Base-by-base conservation (phyloP, 64 coral and sea anemone genomes). In the Exaiptasia diaphana region DNA sequence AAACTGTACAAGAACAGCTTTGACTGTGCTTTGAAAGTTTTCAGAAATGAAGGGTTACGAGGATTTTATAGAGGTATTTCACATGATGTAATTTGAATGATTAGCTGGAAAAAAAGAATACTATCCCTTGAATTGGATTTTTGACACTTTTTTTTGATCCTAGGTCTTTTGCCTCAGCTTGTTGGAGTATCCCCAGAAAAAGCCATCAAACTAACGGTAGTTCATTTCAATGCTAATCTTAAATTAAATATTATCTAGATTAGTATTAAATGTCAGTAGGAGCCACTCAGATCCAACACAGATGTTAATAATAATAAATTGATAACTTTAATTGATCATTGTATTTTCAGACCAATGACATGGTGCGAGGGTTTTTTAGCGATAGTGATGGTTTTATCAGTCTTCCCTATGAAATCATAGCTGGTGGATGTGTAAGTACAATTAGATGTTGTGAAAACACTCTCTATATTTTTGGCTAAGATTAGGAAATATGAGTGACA, bases 171-270 rank as follows among this genome's bases (percentile, higher is more conserved):
- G 21, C 94, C 94, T 1, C 94, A 97, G 45, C 67, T 97, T 26
- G 83, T 97, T 38, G 94, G 94, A 62, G 94, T 97, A 25, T 91
- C 94, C 9, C 94, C 94, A 22, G 94, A 97, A 55, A 97, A 97
- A 49, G 94, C 94, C 54, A 97, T 97, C 29, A 97, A 97, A 57
- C 80, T 97, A 37, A 92, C 94, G 63, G 94, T 92, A 22, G 79
- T n/a, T n/a, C n/a, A n/a, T n/a, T n/a, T n/a, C n/a, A n/a, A n/a
- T n/a, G n/a, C n/a, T n/a, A n/a, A n/a, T n/a, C n/a, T n/a, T n/a
- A n/a, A n/a, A n/a, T n/a, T n/a, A n/a, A n/a, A n/a, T n/a, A n/a
- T n/a, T n/a, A n/a, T n/a, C n/a, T n/a, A n/a, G n/a, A n/a, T n/a
- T n/a, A n/a, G n/a, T n/a, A n/a, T n/a, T n/a, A n/a, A n/a, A n/a